These are phyloP conservation scores for Elephas maximus DNA, from an alignment of 2,113 vertebrate species.

Conservation along the genomic window DNA sequence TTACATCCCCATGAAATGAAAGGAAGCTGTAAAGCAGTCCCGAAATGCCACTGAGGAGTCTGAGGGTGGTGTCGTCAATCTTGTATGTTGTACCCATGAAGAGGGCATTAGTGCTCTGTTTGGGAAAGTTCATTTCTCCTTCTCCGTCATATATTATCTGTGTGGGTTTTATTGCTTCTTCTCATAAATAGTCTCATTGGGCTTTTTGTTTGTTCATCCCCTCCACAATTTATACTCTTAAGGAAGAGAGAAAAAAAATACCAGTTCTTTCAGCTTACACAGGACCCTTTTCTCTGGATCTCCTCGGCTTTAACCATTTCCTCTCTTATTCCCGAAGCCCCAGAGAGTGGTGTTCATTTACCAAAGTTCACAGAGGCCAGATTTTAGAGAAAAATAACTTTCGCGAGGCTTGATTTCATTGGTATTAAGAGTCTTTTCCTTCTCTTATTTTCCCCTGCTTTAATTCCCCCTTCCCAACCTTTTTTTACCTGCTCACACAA, in stretches of 20 bases:
- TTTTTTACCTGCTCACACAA: background rate
- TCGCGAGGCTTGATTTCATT: background rate
- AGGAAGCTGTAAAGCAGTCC: slow-evolving; percentile 80
- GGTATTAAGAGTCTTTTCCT: background rate
- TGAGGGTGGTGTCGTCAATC: slow-evolving; percentile 88
- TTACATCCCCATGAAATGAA: slow-evolving; percentile 88
- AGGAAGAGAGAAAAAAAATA: slow-evolving; percentile 47
- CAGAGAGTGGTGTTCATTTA: background rate
- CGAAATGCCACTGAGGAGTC: slow-evolving; percentile 87
- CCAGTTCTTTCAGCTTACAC: background rate
- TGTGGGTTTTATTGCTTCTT: slow-evolving; percentile 76
- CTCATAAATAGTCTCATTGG: slow-evolving; percentile 71
- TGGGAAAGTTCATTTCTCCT: slow-evolving; percentile 68
- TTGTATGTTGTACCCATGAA: slow-evolving; percentile 32
- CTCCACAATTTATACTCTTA: slow-evolving; percentile 67
- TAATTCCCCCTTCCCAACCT: background rate
- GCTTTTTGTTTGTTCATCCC: slow-evolving; percentile 70
- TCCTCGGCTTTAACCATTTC: background rate
- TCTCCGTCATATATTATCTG: slow-evolving; percentile 67
- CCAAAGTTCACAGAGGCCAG: background rate
- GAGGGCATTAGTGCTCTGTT: slow-evolving; percentile 8
- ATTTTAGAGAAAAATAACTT: slow-evolving; percentile 41
- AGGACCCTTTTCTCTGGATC: background rate
- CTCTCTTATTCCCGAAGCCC: background rate
- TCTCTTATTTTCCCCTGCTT: slow-evolving; percentile 26